phyloP scores from a whole-genome alignment of 2,888 invertebrate genomes.

The Drepanosiphum platanoidis region DNA sequence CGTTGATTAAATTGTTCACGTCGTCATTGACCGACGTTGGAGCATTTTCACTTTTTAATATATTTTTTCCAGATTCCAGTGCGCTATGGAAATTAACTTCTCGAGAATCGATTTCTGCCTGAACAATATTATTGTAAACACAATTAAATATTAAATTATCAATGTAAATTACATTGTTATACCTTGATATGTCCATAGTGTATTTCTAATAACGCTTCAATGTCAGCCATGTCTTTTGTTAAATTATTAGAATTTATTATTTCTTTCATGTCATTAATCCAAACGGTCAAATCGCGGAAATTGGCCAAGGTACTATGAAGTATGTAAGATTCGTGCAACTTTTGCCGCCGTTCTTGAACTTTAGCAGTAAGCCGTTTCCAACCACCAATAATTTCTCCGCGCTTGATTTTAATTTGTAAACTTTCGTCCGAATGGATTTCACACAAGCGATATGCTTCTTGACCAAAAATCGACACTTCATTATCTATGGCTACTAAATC shows the following conservation, averaged over 20 bases:
- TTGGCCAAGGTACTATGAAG: slow-evolving; percentile 97
- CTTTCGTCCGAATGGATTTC: slow-evolving; percentile 94
- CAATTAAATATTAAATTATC: not conserved
- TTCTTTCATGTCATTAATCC: slow-evolving; percentile 97
- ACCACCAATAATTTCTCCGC: slow-evolving; percentile 89
- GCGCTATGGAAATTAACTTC: slow-evolving; percentile 93
- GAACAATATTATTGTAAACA: slow-evolving; percentile 64
- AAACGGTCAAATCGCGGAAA: slow-evolving; percentile 93
- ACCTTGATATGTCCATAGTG: slow-evolving; percentile 97
- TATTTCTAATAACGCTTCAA: slow-evolving; percentile 94
- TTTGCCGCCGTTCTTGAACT: slow-evolving; percentile 88
- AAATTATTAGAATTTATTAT: slow-evolving; percentile 97
- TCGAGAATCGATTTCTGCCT: slow-evolving; percentile 98
- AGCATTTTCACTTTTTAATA: slow-evolving; percentile 89
- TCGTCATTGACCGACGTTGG: slow-evolving; percentile 90
- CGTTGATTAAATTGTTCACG: slow-evolving; percentile 80
- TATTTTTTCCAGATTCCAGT: slow-evolving; percentile 85
- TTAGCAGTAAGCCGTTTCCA: slow-evolving; percentile 95
- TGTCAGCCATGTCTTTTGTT: slow-evolving; percentile 98
- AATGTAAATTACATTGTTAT: slow-evolving; percentile 28
- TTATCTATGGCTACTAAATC: slow-evolving; percentile 97
- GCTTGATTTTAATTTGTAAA: slow-evolving; percentile 89
- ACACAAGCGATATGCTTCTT: slow-evolving; percentile 91
- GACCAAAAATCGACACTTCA: slow-evolving; percentile 90
- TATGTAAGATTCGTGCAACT: slow-evolving; percentile 93